Percentiles rank a stretch among this genome's conserved stretches.
Conservation (phyloP, 2,113 vertebrate species). For the Actenoides lindsayi region DNA sequence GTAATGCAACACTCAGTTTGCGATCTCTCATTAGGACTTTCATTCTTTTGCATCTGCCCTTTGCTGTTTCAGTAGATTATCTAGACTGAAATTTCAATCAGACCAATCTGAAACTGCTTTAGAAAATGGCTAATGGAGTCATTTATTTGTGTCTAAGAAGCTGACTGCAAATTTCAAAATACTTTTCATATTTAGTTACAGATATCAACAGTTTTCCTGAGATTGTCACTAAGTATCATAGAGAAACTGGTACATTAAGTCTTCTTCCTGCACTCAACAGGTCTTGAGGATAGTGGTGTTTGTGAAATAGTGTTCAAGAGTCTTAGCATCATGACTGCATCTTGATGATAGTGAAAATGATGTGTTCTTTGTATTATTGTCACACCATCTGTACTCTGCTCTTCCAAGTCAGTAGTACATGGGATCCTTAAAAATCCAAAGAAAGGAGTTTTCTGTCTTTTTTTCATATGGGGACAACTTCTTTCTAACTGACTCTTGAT, state of each 20-base stretch:
- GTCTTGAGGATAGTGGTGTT: not conserved
- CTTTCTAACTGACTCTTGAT: not conserved
- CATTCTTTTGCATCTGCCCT: not conserved
- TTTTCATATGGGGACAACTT: not conserved
- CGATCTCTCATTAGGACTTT: not conserved
- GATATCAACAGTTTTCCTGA: not conserved
- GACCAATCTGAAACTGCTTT: not conserved
- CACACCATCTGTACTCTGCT: not conserved
- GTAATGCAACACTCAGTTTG: not conserved
- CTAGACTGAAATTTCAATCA: not conserved
- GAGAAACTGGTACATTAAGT: not conserved
- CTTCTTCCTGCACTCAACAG: not conserved
- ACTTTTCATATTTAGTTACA: not conserved
- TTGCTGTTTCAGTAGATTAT: not conserved
- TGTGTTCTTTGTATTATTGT: not conserved
- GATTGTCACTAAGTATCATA: not conserved
- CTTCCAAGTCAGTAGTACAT: not conserved
- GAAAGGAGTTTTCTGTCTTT: not conserved
- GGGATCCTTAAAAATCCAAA: not conserved
- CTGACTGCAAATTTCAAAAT: not conserved
- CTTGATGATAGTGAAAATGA: not conserved
- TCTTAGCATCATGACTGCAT: not conserved
- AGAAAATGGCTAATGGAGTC: not conserved
- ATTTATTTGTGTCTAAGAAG: not conserved
- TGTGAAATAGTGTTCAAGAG: not conserved